Base-by-base conservation (phyloP, 2,797 vertebrate genomes). In the Takifugu rubripes region DNA sequence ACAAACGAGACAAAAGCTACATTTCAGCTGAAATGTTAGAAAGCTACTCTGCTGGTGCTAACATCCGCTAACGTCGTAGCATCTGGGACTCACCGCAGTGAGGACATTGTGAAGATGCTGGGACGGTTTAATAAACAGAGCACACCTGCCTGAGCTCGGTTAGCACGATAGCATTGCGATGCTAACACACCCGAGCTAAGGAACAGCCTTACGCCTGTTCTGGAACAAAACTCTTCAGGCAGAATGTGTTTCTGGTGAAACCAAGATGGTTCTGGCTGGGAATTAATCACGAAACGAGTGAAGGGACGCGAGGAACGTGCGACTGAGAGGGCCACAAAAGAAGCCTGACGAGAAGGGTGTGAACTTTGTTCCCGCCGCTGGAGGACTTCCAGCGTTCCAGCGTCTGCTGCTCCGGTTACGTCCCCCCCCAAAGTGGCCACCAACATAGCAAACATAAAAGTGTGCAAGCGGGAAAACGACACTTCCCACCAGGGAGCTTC, bases 241-340 rank as follows among this genome's bases (percentile, higher is more conserved):
- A 26, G 49, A 82, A 84, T 85, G 84, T 79, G 50, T 77, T 75
- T 3, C 57, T 68, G 42, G 46, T 66, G 31, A 36, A 75, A 55
- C 66, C 69, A 68, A 75, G 52, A 65, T 8, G 25, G 49, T 29
- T 52, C 49, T 50, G 16, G 62, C 44, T 10, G 53, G 67, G 59
- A 62, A 68, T 15, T 56, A 42, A 56, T 17, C 61, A 79, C 66
- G 27, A 58, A 60, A 77, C 46, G 31, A 67, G 54, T 15, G 0
- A 68, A 77, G 50, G 31, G 68, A 78, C 65, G 72, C 61, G 0
- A 52, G 5, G 46, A 70, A 17, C 40, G 45, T 49, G 70, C 57
- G 15, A 48, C 50, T 48, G 25, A 46, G 56, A 64, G 54, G 14
- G 9, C 46, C 33, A 54, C 54, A 62, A n/a, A 3, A 45, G 25